phyloP scores from a whole-genome alignment of 1,140 invertebrate genomes.

The Drosophila ficusphila region DNA sequence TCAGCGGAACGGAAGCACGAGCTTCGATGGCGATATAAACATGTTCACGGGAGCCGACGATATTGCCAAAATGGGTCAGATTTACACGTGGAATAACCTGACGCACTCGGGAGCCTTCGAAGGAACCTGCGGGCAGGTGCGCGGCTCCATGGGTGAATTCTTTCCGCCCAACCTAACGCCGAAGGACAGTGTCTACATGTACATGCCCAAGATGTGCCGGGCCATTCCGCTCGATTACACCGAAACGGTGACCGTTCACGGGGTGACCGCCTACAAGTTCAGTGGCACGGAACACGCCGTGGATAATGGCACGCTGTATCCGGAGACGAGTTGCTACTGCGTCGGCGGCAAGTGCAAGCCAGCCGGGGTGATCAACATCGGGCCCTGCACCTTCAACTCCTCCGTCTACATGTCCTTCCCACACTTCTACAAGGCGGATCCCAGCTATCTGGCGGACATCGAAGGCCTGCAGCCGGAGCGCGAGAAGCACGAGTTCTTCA shows the following conservation, averaged over 20 bases:
- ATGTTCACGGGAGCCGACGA: conserved; percentile 88
- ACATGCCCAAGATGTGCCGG: conserved; percentile 89
- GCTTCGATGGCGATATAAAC: conserved; percentile 89
- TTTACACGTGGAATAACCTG: conserved; percentile 88
- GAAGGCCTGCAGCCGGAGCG: conserved; percentile 89
- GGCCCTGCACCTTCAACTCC: conserved; percentile 88
- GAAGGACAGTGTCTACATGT: conserved; percentile 87
- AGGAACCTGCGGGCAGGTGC: conserved; percentile 85
- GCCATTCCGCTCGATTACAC: conserved; percentile 86
- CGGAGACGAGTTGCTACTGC: conserved; percentile 89
- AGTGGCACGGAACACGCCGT: conserved; percentile 85
- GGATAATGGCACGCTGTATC: conserved; percentile 87
- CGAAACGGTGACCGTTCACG: conserved; percentile 85
- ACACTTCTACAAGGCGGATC: conserved; percentile 93
- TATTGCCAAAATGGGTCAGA: conserved; percentile 87
- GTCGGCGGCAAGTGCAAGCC: conserved; percentile 88
- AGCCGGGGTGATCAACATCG: conserved; percentile 88
- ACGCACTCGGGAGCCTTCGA: conserved; percentile 86
- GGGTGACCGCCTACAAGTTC: conserved; percentile 86
- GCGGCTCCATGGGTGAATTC: conserved; percentile 91
- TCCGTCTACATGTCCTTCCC: conserved; percentile 93
- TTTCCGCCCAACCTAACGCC: conserved; percentile 88
- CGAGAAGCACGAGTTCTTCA: conserved; percentile 88
- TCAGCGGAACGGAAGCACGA: conserved; percentile 89
- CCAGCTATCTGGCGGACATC: conserved; percentile 87